Conservation (phyloP, 2,113 vertebrate genomes). For the Onychostruthus taczanowskii region DNA sequence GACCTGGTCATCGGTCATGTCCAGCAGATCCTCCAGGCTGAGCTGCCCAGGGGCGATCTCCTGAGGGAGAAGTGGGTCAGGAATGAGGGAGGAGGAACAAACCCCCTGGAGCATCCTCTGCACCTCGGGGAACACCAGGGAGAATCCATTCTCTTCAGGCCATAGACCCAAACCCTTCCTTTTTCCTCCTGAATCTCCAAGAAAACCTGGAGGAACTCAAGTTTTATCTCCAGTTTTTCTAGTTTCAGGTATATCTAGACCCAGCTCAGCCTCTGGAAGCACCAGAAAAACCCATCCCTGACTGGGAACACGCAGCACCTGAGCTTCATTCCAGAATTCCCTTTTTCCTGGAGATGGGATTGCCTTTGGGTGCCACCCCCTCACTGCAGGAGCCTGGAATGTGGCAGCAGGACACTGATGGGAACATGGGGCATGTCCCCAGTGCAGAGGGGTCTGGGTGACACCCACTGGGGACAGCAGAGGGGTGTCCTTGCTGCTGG, state of each 20-base stretch:
- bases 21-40: conserved; percentile 90
- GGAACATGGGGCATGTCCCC: neutral
- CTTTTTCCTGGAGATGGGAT: neutral
- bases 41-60: conserved; percentile 86
- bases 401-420: rapidly evolving
- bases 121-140: rapidly evolving
- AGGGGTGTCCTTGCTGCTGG: rapidly evolving
- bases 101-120: neutral
- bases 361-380: neutral
- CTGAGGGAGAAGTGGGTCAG: conserved; percentile 18
- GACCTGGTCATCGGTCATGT: conserved; percentile 92
- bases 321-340: rapidly evolving
- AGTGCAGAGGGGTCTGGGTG: rapidly evolving
- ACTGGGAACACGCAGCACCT: rapidly evolving
- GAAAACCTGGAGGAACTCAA: neutral
- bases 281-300: neutral
- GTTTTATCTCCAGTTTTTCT: neutral
- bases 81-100: neutral
- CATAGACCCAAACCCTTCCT: rapidly evolving
- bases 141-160: neutral
- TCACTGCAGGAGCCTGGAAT: too few species aligned
- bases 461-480: neutral
- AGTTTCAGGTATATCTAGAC: neutral
- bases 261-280: neutral
- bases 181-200: neutral